Evolutionary conservation across 2,888 invertebrate species (phyloP), one percentile per base, ranked within the genome.

Genomic region (Orthonevra nobilis): DNA sequence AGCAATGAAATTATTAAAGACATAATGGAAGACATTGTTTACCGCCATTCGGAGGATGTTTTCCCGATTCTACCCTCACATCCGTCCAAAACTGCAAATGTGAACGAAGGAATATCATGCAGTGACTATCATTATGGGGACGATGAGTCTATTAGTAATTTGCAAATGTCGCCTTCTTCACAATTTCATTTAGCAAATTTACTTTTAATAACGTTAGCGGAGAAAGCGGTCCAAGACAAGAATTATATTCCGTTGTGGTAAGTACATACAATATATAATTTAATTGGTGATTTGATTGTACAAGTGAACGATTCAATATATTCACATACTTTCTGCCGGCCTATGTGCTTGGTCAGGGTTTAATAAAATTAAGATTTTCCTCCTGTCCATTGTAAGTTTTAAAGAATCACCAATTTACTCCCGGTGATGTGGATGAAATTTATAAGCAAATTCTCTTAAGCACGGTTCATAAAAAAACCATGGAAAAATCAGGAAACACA

Each of bases 181-280:
- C 89, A 89, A 74, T 89, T 89, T 83, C 89, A 89, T 83, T 84
- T 89, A 82, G 88, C 89, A 10, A 89, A 89, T 84, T 83, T 89
- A 52, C 81, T 89, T 38, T 81, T 89, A 3, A 87, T 89, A 34
- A 89, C 89, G 2, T 75, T 89, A 38, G 87, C 88, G 6, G 89
- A 89, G 72, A 86, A 86, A 54, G 86, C 88, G 0, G 88, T 89
- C 9, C 87, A 86, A 48, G 89, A 89, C 68, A 89, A 88, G 52
- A 87, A 89, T 46, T 88, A 88, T 82, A 73, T 89, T 70, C 87
- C 89, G 1, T 68, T 89, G 28, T 89, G 89, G 89, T 89, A 54
- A 82, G 84, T 81, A 10, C 0, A 3, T 30, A n/a, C n/a, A n/a
- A n/a, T n/a, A n/a, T n/a, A n/a, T n/a, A n/a, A n/a, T n/a, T n/a